These are phyloP conservation scores for Drosophila neutralis DNA, from an alignment of 2,888 invertebrate species.

Conservation along the genomic window DNA sequence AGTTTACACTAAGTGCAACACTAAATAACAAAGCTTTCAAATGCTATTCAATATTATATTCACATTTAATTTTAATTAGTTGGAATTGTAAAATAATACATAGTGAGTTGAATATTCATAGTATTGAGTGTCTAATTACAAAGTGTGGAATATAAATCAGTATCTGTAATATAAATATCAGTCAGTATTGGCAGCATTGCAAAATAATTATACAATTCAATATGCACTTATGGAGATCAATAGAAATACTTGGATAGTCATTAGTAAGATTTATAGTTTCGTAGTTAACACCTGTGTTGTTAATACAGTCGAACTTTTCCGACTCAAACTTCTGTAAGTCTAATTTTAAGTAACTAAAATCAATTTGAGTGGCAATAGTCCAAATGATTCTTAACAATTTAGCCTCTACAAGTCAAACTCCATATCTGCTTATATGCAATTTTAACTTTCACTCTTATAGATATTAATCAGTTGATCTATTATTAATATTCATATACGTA, in stretches of 20 bases:
- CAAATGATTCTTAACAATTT: neutral
- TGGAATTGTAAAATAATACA: neutral
- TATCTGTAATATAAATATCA: neutral
- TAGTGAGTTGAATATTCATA: neutral
- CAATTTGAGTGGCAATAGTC: neutral
- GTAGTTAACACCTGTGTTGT: neutral
- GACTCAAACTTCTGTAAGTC: neutral
- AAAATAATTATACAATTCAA: neutral
- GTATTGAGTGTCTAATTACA: neutral
- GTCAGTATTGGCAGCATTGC: neutral
- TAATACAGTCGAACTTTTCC: neutral
- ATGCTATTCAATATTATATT: neutral
- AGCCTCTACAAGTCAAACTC: neutral
- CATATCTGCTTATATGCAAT: rapidly evolving
- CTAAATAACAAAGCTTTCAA: neutral
- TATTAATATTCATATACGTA: neutral
- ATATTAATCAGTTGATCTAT: neutral
- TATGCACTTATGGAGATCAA: neutral
- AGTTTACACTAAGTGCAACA: constrained; percentile 5
- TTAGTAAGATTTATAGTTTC: neutral
- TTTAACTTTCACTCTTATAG: neutral
- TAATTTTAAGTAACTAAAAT: neutral
- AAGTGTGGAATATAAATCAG: neutral
- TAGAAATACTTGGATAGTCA: neutral
- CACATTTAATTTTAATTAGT: neutral